Conservation (phyloP, 2,888 invertebrate species). For the Nomada ferruginata region DNA sequence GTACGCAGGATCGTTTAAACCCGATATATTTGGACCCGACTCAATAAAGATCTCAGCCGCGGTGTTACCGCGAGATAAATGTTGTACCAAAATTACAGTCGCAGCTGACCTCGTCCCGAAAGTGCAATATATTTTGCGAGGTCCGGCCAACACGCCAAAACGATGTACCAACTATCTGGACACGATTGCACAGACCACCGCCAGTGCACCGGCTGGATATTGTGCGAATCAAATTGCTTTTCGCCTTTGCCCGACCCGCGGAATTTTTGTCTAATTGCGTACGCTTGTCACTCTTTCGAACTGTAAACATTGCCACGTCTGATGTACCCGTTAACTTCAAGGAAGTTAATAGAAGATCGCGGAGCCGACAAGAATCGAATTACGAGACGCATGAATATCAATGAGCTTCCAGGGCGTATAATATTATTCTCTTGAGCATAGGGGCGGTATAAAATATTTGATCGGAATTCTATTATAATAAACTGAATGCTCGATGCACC, state of each 20-base stretch:
- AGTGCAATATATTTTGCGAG: slow-evolving; percentile 75
- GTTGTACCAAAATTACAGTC: slow-evolving; percentile 74
- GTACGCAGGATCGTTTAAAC: slow-evolving; percentile 62
- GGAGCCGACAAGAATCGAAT: too few relatives aligned
- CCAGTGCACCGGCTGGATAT: slow-evolving; percentile 46
- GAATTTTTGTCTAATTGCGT: slow-evolving; percentile 16
- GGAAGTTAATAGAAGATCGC: too few relatives aligned
- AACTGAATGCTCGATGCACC: too few relatives aligned
- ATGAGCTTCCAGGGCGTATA: too few relatives aligned
- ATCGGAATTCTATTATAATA: too few relatives aligned
- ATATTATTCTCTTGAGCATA: too few relatives aligned
- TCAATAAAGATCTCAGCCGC: slow-evolving; percentile 73
- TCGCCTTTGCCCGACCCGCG: slow-evolving; percentile 4
- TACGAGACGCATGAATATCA: too few relatives aligned
- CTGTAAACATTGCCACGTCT: too few relatives aligned
- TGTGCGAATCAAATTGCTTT: slow-evolving; percentile 64
- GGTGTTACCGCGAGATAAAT: slow-evolving; percentile 72
- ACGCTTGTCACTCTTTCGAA: too few relatives aligned
- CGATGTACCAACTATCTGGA: slow-evolving; percentile 65
- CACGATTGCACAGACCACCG: slow-evolving; percentile 58
- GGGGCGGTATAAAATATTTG: too few relatives aligned
- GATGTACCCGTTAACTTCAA: too few relatives aligned
- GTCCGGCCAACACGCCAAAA: slow-evolving; percentile 66
- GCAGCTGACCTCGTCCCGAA: slow-evolving; percentile 77
- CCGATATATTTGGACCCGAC: slow-evolving; percentile 65